Evolutionary conservation across 2,888 invertebrate species (phyloP).

Genomic region (Octonoba sinensis): DNA sequence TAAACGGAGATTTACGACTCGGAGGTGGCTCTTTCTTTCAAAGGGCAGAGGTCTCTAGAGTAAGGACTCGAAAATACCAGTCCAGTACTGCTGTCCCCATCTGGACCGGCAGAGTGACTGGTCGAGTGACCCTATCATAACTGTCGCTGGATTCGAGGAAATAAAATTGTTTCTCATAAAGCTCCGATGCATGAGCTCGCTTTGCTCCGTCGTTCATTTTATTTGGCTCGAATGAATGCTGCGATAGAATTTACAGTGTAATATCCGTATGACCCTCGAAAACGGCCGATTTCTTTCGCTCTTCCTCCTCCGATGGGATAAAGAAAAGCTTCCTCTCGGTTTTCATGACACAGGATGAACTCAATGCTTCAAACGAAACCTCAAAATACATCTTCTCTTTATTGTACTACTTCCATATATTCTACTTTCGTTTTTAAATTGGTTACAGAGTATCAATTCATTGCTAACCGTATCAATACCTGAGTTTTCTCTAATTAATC

Average conservation of each 20-base stretch:
- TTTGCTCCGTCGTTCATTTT: conserved; percentile 43
- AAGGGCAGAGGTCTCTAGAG: conserved; percentile 62
- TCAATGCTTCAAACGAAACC: too few relatives aligned
- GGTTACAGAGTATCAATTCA: too few relatives aligned
- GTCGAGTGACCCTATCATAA: conserved; percentile 52
- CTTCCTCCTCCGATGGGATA: conserved; percentile 16
- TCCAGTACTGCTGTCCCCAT: conserved; percentile 55
- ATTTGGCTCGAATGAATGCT: conserved; percentile 63
- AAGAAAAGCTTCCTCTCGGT: too few relatives aligned
- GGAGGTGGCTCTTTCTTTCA: conserved; percentile 58
- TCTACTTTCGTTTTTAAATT: too few relatives aligned
- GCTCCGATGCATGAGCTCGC: conserved; percentile 42
- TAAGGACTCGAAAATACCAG: conserved; percentile 49
- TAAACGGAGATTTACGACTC: conserved; percentile 64
- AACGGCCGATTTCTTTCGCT: conserved; percentile 30
- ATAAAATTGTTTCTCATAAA: conserved; percentile 65
- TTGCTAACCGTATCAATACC: too few relatives aligned
- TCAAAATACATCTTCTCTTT: too few relatives aligned
- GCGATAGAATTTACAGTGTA: conserved; percentile 61
- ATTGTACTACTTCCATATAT: too few relatives aligned
- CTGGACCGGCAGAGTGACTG: conserved; percentile 36
- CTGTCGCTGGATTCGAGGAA: conserved; percentile 61
- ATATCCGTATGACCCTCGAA: conserved; percentile 55
- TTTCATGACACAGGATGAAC: too few relatives aligned
- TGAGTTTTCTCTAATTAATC: too few relatives aligned